These are phyloP conservation scores for Acipenser ruthenus DNA, from an alignment of 2,797 vertebrate species.

Conservation along the genomic window DNA sequence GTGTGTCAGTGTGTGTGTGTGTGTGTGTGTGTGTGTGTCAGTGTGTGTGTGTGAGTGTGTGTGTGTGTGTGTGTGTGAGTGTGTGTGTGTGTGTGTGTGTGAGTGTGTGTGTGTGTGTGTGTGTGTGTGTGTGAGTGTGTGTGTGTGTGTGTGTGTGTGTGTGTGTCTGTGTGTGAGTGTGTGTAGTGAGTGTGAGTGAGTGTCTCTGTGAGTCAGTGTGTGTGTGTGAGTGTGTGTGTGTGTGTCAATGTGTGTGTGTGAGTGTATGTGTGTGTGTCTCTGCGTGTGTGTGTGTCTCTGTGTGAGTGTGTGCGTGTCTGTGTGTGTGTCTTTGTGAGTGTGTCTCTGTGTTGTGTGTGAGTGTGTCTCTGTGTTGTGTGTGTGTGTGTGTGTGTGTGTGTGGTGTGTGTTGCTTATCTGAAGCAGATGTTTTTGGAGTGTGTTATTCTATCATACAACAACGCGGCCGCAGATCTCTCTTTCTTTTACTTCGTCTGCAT, in stretches of 20 bases:
- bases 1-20: background rate
- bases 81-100: slow-evolving; percentile 1
- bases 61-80: background rate
- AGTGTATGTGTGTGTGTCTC: slow-evolving; percentile 7
- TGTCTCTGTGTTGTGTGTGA: slow-evolving; percentile 5
- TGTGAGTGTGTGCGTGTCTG: slow-evolving; percentile 1
- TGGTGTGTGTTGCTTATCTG: slow-evolving; percentile 21
- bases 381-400: slow-evolving; percentile 29
- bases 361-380: slow-evolving; percentile 30
- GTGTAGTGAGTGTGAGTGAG: slow-evolving; percentile 17
- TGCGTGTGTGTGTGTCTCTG: slow-evolving; percentile 7
- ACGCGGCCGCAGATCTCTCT: too few relatives aligned
- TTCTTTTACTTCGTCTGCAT: too few relatives aligned
- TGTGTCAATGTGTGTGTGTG: background rate
- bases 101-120: slow-evolving; percentile 8
- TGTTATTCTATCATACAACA: too few relatives aligned
- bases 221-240: background rate
- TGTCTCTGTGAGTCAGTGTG: background rate
- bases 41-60: background rate
- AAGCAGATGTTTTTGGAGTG: too few relatives aligned
- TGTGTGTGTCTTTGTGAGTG: background rate
- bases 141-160: slow-evolving; percentile 23
- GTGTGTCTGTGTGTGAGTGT: slow-evolving; percentile 21
- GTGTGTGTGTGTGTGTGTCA: too few relatives aligned
- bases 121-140: background rate